Conservation (phyloP, 2,888 invertebrate species). For the Holacanthella duospinosa region DNA sequence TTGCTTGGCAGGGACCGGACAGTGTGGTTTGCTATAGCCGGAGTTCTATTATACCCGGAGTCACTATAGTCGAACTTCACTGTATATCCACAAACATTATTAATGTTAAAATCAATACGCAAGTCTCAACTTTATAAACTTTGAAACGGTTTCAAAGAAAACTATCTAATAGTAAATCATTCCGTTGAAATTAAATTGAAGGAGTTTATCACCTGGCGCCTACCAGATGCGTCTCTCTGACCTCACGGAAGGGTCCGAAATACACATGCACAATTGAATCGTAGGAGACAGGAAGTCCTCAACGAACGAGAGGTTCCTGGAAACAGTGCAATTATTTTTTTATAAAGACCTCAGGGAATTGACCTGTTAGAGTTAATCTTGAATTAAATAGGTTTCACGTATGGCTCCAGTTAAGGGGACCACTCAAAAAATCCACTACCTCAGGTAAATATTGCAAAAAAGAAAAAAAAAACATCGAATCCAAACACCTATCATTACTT, state of each 20-base stretch:
- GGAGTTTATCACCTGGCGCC: neutral
- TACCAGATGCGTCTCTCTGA: neutral
- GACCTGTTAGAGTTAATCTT: conserved; percentile 1
- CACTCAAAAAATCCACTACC: neutral
- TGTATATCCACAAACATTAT: too few species aligned
- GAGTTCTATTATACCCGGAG: too few species aligned
- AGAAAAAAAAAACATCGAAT: neutral
- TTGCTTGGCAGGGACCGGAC: too few species aligned
- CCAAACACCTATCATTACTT: too few species aligned
- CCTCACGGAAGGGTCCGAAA: too few species aligned
- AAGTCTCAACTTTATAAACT: too few species aligned
- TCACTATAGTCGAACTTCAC: too few species aligned
- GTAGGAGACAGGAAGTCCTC: neutral
- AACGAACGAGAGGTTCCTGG: neutral
- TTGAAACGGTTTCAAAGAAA: too few species aligned
- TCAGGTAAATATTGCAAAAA: neutral
- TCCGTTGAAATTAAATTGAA: neutral
- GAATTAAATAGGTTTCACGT: neutral
- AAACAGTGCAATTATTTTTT: too few species aligned
- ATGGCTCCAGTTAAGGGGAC: neutral
- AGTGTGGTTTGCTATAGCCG: too few species aligned
- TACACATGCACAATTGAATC: neutral
- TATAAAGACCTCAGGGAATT: too few species aligned
- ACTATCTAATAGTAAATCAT: neutral
- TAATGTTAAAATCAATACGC: too few species aligned